phyloP scores from a whole-genome alignment of 37 sponge, comb jelly and placozoan genomes.

The Aphrocallistes beatrix region DNA sequence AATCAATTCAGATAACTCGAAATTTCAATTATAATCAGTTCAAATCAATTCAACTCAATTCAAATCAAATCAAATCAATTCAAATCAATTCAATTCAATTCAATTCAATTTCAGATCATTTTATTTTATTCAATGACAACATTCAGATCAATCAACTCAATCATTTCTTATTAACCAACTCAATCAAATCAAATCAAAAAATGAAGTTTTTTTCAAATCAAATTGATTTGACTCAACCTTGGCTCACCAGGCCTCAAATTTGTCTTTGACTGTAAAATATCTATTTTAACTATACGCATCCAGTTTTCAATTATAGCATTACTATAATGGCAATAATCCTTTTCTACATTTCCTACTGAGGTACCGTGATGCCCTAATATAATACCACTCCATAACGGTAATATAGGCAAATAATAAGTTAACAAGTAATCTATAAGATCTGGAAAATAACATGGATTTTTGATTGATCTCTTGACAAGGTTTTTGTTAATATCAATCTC shows the following conservation, averaged over 20 bases:
- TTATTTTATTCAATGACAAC: no score
- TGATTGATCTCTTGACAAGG: background rate
- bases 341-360: background rate
- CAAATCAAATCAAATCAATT: no score
- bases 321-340: background rate
- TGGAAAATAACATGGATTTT: background rate
- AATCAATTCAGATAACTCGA: no score
- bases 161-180: no score
- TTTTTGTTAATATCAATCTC: background rate
- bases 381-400: background rate
- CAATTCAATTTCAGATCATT: no score
- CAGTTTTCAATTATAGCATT: background rate
- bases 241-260: slow-evolving; percentile 18
- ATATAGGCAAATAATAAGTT: background rate
- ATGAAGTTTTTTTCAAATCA: no score
- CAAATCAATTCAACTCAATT: no score
- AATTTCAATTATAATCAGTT: no score
- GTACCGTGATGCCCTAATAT: background rate
- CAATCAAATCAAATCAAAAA: no score
- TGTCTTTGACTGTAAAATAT: background rate
- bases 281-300: slow-evolving; percentile 11
- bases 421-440: background rate
- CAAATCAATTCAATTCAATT: no score
- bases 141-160: no score
- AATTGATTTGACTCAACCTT: no score